phyloP scores from a whole-genome alignment of 2,113 vertebrate species.

The Panthera leo region DNA sequence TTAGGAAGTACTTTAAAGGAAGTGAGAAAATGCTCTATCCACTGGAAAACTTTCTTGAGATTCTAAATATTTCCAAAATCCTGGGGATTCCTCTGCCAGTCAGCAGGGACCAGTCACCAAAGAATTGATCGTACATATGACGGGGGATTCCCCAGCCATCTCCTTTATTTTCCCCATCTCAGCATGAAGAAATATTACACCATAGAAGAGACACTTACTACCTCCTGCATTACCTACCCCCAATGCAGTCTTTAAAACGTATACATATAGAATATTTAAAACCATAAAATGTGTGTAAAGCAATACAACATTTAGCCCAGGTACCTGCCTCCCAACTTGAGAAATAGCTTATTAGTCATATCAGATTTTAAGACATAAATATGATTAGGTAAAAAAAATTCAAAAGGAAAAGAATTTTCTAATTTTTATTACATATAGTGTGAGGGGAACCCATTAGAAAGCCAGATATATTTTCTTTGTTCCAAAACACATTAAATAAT shows the following conservation, averaged over 20 bases:
- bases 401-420: background rate
- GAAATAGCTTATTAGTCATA: background rate
- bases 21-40: constrained; percentile 60
- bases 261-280: background rate
- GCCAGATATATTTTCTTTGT: background rate
- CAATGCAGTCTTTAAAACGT: background rate
- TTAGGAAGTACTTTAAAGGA: constrained; percentile 67
- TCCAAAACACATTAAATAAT: constrained; percentile 26
- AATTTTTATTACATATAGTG: background rate
- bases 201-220: background rate
- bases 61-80: constrained; percentile 68
- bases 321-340: background rate
- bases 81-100: constrained; percentile 64
- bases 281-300: background rate
- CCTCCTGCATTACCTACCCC: background rate
- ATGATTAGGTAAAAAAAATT: background rate
- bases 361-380: background rate
- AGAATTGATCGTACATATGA: background rate
- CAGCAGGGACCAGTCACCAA: constrained; percentile 40
- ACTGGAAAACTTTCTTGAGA: constrained; percentile 63
- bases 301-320: background rate
- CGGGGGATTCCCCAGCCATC: constrained; percentile 18
- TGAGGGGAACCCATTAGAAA: constrained; percentile 20
- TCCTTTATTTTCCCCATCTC: constrained; percentile 21
- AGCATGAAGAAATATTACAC: background rate